These are phyloP conservation scores for Drosophila fulvimacula DNA, from an alignment of 2,888 invertebrate genomes.

Conservation along the genomic window DNA sequence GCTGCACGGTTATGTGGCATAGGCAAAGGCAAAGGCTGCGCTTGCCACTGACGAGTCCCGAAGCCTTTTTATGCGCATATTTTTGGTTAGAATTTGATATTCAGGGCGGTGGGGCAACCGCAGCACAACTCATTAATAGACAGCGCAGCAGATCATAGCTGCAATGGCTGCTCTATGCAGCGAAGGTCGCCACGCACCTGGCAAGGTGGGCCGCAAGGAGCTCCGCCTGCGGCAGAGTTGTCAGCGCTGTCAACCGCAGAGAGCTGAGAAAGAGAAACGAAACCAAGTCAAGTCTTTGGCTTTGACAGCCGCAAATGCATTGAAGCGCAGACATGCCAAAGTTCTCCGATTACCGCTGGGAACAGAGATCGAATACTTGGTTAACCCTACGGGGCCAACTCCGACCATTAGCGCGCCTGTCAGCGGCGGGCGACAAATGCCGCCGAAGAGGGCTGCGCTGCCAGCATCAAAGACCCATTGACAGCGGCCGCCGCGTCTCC, in stretches of 20 bases:
- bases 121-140: slow-evolving; percentile 4
- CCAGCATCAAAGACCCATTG: slow-evolving; percentile 74
- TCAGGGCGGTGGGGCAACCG: slow-evolving; percentile 1
- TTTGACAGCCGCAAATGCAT: slow-evolving; percentile 60
- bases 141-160: slow-evolving; percentile 5
- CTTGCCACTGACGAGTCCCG: slow-evolving; percentile 29
- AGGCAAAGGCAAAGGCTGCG: not conserved
- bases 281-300: slow-evolving; percentile 57
- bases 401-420: slow-evolving; percentile 67
- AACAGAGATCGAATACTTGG: slow-evolving; percentile 45
- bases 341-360: slow-evolving; percentile 72
- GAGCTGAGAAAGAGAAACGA: slow-evolving; percentile 1
- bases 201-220: slow-evolving; percentile 27
- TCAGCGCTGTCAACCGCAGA: slow-evolving; percentile 60
- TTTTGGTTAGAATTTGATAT: slow-evolving; percentile 72
- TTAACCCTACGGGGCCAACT: no score
- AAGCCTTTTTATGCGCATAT: slow-evolving; percentile 63
- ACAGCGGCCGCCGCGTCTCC: slow-evolving; percentile 24
- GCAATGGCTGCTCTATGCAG: not conserved
- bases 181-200: not conserved
- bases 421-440: slow-evolving; percentile 41
- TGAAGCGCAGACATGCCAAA: slow-evolving; percentile 62
- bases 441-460: not conserved
- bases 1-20: slow-evolving; percentile 47
- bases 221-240: slow-evolving; percentile 9